Percentiles rank a stretch among this genome's conserved stretches.
phyloP scores from a whole-genome alignment of 2,888 invertebrate genomes.

The Pteria penguin region DNA sequence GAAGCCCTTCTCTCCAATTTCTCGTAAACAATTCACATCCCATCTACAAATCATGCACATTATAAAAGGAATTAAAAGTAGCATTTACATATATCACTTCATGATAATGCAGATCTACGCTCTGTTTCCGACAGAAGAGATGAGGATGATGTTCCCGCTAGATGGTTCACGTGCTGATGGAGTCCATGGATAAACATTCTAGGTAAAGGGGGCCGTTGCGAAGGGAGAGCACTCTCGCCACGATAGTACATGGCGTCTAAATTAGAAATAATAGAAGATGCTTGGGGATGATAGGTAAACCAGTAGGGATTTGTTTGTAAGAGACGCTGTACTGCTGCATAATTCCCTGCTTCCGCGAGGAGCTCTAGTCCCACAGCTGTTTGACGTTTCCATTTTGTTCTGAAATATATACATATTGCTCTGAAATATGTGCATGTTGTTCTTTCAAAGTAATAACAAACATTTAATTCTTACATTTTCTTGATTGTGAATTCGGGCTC shows the following conservation, averaged over 20 bases:
- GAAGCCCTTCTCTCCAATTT: no score
- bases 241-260: slow-evolving; percentile 74
- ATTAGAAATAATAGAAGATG: slow-evolving; percentile 70
- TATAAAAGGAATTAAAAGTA: no score
- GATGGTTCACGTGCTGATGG: slow-evolving; percentile 71
- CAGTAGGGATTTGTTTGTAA: slow-evolving; percentile 81
- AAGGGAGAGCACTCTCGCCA: slow-evolving; percentile 57
- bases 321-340: slow-evolving; percentile 97
- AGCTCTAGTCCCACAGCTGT: slow-evolving; percentile 98
- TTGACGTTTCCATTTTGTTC: slow-evolving; percentile 99
- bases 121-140: no score
- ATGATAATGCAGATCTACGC: no score
- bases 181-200: slow-evolving; percentile 76
- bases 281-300: slow-evolving; percentile 78
- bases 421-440: no score
- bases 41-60: no score
- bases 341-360: slow-evolving; percentile 97
- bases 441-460: no score
- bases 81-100: no score
- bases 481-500: no score
- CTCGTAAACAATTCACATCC: no score
- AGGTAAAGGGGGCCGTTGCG: slow-evolving; percentile 73
- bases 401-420: slow-evolving; percentile 82
- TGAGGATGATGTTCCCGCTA: slow-evolving; percentile 51
- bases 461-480: no score